Conservation (phyloP, 1,140 invertebrate species). For the Pseudachorutes palmiensis region DNA sequence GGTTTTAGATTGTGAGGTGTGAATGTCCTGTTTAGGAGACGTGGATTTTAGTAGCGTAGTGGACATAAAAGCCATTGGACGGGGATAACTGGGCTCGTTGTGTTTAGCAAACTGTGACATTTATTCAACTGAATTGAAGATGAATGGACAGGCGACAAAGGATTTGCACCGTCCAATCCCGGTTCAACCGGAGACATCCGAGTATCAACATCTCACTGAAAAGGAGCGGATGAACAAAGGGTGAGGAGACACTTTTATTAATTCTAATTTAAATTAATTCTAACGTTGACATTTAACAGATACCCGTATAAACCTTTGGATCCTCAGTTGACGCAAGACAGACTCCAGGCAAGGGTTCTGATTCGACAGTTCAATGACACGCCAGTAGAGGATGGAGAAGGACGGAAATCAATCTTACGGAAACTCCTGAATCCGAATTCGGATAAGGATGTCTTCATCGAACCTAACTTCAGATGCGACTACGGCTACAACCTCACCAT, state of each 20-base stretch:
- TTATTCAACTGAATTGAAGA: too few species aligned
- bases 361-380: conserved; percentile 17
- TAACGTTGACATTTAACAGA: background rate
- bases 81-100: too few species aligned
- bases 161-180: conserved; percentile 3
- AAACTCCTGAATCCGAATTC: conserved; percentile 21
- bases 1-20: too few species aligned
- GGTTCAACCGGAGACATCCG: conserved; percentile 6
- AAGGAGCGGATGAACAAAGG: conserved; percentile 31
- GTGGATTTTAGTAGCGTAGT: too few species aligned
- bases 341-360: conserved; percentile 10
- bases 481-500: conserved; percentile 27
- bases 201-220: conserved; percentile 29
- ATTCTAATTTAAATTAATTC: background rate
- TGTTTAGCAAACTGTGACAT: too few species aligned
- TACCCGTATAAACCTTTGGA: conserved; percentile 20
- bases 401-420: conserved; percentile 16
- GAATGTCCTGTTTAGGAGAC: too few species aligned
- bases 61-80: too few species aligned
- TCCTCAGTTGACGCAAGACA: conserved; percentile 1
- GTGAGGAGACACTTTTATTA: conserved; percentile 12
- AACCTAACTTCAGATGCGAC: conserved; percentile 25
- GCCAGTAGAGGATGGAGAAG: conserved; percentile 14
- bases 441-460: conserved; percentile 18
- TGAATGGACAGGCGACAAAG: too few species aligned